phyloP scores from a whole-genome alignment of 2,888 invertebrate species.

The Melipona beecheii region DNA sequence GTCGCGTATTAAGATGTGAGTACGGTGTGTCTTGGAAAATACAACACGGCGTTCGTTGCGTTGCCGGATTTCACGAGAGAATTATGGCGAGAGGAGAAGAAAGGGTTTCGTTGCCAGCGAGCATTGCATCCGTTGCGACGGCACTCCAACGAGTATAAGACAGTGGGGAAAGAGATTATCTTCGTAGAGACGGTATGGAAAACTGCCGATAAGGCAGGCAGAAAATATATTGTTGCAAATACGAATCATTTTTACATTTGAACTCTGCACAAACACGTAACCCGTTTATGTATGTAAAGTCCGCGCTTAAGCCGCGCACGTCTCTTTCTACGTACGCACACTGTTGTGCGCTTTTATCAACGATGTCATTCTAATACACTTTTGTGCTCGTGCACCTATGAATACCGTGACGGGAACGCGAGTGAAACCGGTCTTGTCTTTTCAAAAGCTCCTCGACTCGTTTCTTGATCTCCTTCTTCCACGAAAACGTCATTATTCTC shows the following conservation, averaged over 20 bases:
- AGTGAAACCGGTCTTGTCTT: conserved; percentile 58
- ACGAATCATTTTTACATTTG: conserved; percentile 26
- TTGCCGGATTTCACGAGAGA: conserved; percentile 30
- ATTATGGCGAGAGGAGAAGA: conserved; percentile 54
- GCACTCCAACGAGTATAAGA: conserved; percentile 39
- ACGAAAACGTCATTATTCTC: conserved; percentile 16
- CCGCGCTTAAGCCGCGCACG: conserved; percentile 36
- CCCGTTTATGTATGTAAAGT: conserved; percentile 11
- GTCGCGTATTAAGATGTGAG: conserved; percentile 76
- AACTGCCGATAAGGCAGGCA: conserved; percentile 32
- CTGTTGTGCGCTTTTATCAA: conserved; percentile 35
- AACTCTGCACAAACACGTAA: conserved; percentile 13
- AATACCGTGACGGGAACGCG: conserved; percentile 59
- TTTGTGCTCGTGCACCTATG: conserved; percentile 17
- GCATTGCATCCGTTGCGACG: conserved; percentile 24
- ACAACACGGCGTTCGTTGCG: conserved; percentile 11
- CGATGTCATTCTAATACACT: conserved; percentile 11
- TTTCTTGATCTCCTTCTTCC: conserved; percentile 23
- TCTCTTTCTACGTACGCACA: conserved; percentile 38
- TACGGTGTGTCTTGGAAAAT: conserved; percentile 52
- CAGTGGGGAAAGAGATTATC: conserved; percentile 21
- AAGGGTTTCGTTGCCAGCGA: conserved; percentile 48
- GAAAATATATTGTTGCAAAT: conserved; percentile 43
- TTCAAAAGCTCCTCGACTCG: conserved; percentile 16
- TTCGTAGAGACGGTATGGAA: conserved; percentile 43